Percentiles rank a stretch among this genome's conserved stretches.
Evolutionary conservation across 2,797 vertebrate genomes (phyloP).

Genomic region (Pelobates cultripes): DNA sequence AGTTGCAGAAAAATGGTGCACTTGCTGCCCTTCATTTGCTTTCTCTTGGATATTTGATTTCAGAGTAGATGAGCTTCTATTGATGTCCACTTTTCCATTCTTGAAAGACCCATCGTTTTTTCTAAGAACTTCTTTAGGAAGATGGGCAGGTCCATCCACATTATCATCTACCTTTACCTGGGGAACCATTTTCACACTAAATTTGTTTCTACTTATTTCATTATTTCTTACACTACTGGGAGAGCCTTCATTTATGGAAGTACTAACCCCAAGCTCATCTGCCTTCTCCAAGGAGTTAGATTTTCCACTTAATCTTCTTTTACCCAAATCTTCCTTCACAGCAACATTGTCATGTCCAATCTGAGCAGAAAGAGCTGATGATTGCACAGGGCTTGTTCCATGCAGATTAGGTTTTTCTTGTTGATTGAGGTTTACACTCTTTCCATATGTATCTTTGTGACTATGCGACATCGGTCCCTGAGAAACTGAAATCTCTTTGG

Average conservation of each 20-base stretch:
- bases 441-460: constrained; percentile 27
- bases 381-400: background rate
- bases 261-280: background rate
- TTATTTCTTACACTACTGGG: constrained; percentile 6
- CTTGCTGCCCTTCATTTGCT: background rate
- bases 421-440: constrained; percentile 1
- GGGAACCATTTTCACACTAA: constrained; percentile 37
- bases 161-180: constrained; percentile 64
- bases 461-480: background rate
- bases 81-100: constrained; percentile 2
- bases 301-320: constrained; percentile 22
- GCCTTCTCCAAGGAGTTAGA: background rate
- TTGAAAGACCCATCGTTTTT: background rate
- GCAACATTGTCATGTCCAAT: background rate
- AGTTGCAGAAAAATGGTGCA: constrained; percentile 16
- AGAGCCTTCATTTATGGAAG: background rate
- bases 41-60: background rate
- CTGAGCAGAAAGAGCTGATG: constrained; percentile 2
- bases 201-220: background rate
- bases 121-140: constrained; percentile 34
- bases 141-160: background rate
- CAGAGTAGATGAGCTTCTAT: background rate
- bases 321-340: constrained; percentile 1
- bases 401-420: constrained; percentile 11
- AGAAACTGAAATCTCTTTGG: background rate